Evolutionary conservation across 2,888 invertebrate species (phyloP), one percentile per base, ranked within the genome.

Genomic region (Sabatieria punctata): DNA sequence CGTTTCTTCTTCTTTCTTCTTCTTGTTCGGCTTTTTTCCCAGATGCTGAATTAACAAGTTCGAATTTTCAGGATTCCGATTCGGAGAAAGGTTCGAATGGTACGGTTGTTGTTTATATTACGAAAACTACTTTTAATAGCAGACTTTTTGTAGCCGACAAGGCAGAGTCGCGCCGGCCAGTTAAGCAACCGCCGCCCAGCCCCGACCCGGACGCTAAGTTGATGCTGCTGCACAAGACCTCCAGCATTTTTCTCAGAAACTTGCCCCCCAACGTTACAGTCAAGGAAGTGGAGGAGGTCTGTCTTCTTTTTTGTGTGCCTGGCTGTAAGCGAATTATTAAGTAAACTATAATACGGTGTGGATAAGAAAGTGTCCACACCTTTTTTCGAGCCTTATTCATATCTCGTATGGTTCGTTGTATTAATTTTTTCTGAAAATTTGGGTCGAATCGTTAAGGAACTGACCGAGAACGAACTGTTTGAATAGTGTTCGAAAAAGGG

Each of bases 161-260:
- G n/a, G n/a, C n/a, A n/a, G n/a, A n/a, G n/a, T n/a, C n/a, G n/a
- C 27, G 11, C 41, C 41, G 6, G 30, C 38, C 37, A 45, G 13
- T 18, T 6, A 37, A 11, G 37, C 37, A 8, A 19, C 37, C 13
- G 37, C 37, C 13, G 37, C 8, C 18, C 37, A 13, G 37, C 37
- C 8, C 15, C n/a, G 19, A 37, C 15, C 6, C 19, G 37, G 19
- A 37, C 15, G 6, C 19, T 4, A 24, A 40, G 41, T 15, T n/a
- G 19, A 43, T 52, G 36, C 51, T 49, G 46, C 52, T 57, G 42
- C 95, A 97, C 67, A 85, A 86, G 63, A 97, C 95, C 0, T 84
- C 86, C 24, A 93, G 93, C 1, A 93, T 99, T 57, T 97, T 97
- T 65, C 73, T 97, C 48, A 76, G 95, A 41, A 95, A 93, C 68